Conservation (phyloP, 1,140 invertebrate genomes). For the Thaumetopoea pityocampa region DNA sequence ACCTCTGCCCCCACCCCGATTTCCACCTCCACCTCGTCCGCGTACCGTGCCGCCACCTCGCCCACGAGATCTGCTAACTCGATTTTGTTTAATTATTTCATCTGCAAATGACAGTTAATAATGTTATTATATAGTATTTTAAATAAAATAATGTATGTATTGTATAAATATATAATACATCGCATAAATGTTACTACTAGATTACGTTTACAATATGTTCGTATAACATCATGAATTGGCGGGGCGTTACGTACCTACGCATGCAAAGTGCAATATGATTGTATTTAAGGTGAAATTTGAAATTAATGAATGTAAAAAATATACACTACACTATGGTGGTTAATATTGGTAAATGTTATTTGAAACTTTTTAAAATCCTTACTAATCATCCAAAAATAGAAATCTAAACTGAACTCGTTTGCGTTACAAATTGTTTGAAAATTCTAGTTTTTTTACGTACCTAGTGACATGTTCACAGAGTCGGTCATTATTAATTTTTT, state of each 20-base stretch:
- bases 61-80: constrained; percentile 47
- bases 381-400: constrained; percentile 22
- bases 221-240: too few relatives aligned
- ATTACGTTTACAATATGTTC: too few relatives aligned
- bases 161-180: background rate
- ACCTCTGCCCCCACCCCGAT: constrained; percentile 30
- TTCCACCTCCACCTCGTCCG: constrained; percentile 39
- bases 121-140: background rate
- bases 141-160: background rate
- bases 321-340: background rate
- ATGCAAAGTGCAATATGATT: too few relatives aligned
- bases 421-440: background rate
- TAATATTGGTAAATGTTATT: background rate
- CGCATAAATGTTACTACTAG: too few relatives aligned
- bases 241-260: too few relatives aligned
- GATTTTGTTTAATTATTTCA: constrained; percentile 50
- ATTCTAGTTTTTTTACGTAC: constrained; percentile 28
- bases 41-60: constrained; percentile 44
- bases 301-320: background rate
- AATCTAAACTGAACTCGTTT: too few relatives aligned
- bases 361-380: background rate
- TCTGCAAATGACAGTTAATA: constrained; percentile 34
- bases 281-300: too few relatives aligned
- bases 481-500: constrained; percentile 43
- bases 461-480: constrained; percentile 64